Base-by-base conservation (phyloP, 2,113 vertebrate species). In the Phylloscopus trochiloides region DNA sequence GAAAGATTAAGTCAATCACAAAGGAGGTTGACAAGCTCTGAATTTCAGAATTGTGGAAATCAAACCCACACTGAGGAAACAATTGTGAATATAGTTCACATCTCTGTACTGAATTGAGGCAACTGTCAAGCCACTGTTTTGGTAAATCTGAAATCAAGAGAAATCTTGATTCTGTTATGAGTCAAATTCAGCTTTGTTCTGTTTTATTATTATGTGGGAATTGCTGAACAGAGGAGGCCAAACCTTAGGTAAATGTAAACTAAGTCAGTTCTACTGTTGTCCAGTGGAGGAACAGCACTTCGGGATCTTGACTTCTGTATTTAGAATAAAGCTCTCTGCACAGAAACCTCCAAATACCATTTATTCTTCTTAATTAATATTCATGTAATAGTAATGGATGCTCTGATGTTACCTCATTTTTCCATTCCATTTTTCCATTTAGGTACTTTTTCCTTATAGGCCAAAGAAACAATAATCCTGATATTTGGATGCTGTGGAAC, bases 1-100 rank as follows among this genome's bases (percentile, higher is more conserved):
- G 38, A 89, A 84, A 89, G 76, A 86, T 71, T 76, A 86, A 93
- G 76, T 88, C 84, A 72, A 84, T 87, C 91, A 86, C 83, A 85
- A 81, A 78, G 57, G 45, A 80, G 28, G 17, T 68, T 88, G 75
- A 94, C 57, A 88, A 90, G 77, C 81, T 91, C 77, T 71, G 61
- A 90, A 91, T 87, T 94, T 59, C 76, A 85, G 55, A 86, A 94
- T 67, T 63, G 65, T 20, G 75, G 48, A 74, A 81, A 94, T 91
- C 47, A 91, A 91, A 72, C 40, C n/a, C 88, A 89, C 28, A 13
- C 48, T 71, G 71, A 86, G 42, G 86, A 72, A 90, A 75, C 57
- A 90, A 86, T 59, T 83, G 76, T 77, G 83, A 92, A 63, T 59
- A 71, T 7, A 70, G 59, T 73, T 90, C 68, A 43, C 29, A 3